A percentile compares a stretch with the other conserved stretches of the same genome.
phyloP scores from a whole-genome alignment of 1,140 invertebrate genomes.

The Brachionus rubens region DNA sequence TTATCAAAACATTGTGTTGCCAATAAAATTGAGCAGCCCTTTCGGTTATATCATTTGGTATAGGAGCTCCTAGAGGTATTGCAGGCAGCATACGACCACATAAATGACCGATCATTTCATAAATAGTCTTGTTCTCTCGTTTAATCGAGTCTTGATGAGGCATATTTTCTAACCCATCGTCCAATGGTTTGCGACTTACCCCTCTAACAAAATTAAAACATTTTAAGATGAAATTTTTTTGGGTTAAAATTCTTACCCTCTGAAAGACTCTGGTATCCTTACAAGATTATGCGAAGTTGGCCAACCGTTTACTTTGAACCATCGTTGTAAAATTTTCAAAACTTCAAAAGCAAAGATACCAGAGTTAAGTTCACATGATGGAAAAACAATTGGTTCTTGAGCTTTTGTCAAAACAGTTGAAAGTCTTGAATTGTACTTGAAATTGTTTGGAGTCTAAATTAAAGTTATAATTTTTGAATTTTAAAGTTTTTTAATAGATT shows the following conservation, averaged over 20 bases:
- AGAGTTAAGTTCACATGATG: slow-evolving; percentile 17
- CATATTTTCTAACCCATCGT: slow-evolving; percentile 42
- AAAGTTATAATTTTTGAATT: not conserved
- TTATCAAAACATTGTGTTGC: slow-evolving; percentile 59
- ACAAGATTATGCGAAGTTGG: slow-evolving; percentile 17
- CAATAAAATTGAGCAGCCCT: slow-evolving; percentile 59
- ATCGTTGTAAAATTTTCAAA: slow-evolving; percentile 16
- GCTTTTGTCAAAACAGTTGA: slow-evolving; percentile 22
- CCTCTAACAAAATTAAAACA: not conserved
- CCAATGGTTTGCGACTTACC: slow-evolving; percentile 10
- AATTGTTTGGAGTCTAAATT: not conserved
- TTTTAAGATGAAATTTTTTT: not conserved
- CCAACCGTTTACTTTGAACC: slow-evolving; percentile 38
- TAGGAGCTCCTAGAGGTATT: slow-evolving; percentile 54
- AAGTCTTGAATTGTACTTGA: not conserved
- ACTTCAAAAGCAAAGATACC: slow-evolving; percentile 24
- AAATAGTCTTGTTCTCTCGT: slow-evolving; percentile 51
- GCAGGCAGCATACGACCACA: slow-evolving; percentile 55
- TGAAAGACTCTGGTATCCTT: slow-evolving; percentile 30
- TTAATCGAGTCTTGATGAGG: slow-evolving; percentile 36
- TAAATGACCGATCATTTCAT: slow-evolving; percentile 59
- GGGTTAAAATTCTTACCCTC: not conserved
- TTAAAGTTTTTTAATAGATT: not conserved
- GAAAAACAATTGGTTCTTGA: slow-evolving; percentile 37
- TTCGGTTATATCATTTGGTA: slow-evolving; percentile 55